Conservation (phyloP, 1,140 invertebrate genomes). For the Bombyx mandarina region DNA sequence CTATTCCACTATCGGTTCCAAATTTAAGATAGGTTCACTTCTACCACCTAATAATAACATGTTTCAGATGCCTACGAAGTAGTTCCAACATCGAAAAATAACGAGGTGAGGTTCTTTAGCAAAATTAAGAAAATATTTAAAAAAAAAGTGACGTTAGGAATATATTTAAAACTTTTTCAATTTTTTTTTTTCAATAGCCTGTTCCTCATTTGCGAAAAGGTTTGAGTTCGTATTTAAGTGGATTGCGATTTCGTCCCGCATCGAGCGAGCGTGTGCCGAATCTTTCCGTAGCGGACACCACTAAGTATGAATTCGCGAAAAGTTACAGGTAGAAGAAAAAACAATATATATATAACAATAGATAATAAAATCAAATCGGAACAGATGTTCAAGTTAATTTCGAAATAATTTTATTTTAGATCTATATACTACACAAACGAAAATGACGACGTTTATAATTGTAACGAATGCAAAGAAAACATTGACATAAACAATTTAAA, state of each 20-base stretch:
- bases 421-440: conserved; percentile 45
- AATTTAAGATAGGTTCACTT: too few relatives aligned
- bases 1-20: too few relatives aligned
- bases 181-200: conserved; percentile 16
- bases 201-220: conserved; percentile 33
- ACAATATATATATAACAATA: neutral
- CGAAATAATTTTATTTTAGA: conserved; percentile 15
- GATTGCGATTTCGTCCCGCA: conserved; percentile 30
- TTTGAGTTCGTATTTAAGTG: conserved; percentile 39
- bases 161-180: neutral
- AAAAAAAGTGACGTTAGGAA: too few relatives aligned
- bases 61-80: too few relatives aligned
- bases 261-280: conserved; percentile 24
- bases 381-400: neutral
- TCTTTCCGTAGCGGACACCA: conserved; percentile 39
- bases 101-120: too few relatives aligned
- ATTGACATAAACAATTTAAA: conserved; percentile 32
- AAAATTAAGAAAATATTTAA: too few relatives aligned
- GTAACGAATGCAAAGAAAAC: conserved; percentile 35
- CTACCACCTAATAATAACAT: too few relatives aligned
- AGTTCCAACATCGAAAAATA: too few relatives aligned
- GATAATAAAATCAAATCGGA: neutral
- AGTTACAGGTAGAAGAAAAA: conserved; percentile 37
- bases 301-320: conserved; percentile 57
- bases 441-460: conserved; percentile 21